Evolutionary conservation across 2,113 vertebrate species (phyloP), one percentile per base, ranked within the genome.

Genomic region (Pedetes capensis): DNA sequence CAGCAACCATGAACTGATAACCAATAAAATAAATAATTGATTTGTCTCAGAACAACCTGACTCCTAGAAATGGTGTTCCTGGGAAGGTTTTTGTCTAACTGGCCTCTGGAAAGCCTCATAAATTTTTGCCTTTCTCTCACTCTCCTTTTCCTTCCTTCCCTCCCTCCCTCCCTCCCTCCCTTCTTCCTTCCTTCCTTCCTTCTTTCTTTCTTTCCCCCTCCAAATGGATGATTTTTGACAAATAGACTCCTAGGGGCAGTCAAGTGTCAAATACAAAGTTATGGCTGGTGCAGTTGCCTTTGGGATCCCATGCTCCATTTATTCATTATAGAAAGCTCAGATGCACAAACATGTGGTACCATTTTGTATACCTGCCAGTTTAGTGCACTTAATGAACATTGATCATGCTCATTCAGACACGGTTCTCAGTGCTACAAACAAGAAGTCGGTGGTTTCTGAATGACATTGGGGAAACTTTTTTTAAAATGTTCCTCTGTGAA

Each of bases 221-320:
- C 88, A 97, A 96, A 97, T 86, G 94, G 93, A 84, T 39, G 37
- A 3, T 42, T 97, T 97, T 96, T 96, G 82, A 92, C 93, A 96
- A 95, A 51, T 93, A 96, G 76, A 93, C 87, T 93, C 83, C 78
- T 97, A 27, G 97, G 96, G 97, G 97, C 97, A 98, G 92, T 93
- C 61, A 81, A 97, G 97, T 98, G 97, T 98, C 97, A 97, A 87
- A 93, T 20, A 6, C 78, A 71, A 93, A 96, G 97, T 96, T 97
- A 57, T 63, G 96, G 96, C 94, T 96, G 96, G 93, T 97, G 95
- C 95, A 81, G 95, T 95, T 91, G 96, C 44, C 3, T 93, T 94
- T 83, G 96, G 97, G 91, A 96, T 88, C 95, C 47, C 93, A 96
- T 1, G 95, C 97, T 98, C 96, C 98, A 96, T 98, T 98, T 97